These are phyloP conservation scores for Babyrousa celebensis DNA, from an alignment of 2,797 vertebrate species.

Conservation along the genomic window DNA sequence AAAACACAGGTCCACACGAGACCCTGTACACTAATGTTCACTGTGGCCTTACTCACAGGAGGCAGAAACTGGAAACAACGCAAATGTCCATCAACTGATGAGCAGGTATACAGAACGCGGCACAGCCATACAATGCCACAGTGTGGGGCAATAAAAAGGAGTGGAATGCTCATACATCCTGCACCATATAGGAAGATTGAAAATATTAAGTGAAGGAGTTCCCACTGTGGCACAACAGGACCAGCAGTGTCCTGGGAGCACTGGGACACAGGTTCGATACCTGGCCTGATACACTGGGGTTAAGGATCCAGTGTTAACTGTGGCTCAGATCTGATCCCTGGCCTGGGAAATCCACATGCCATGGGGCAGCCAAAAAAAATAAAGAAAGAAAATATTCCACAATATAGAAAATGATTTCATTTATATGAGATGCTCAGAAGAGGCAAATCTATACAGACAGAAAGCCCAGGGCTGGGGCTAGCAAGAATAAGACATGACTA, in stretches of 20 bases:
- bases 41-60: not conserved
- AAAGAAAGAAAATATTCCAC: no score
- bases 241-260: no score
- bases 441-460: not conserved
- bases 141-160: not conserved
- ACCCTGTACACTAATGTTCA: not conserved
- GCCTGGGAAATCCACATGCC: no score
- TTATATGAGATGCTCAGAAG: not conserved
- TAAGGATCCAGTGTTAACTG: no score
- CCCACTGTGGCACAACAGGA: no score
- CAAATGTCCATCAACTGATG: no score
- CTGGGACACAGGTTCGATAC: no score
- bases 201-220: not conserved
- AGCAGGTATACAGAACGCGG: not conserved
- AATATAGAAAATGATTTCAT: not conserved
- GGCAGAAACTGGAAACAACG: not conserved
- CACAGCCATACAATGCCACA: fast-evolving
- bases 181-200: not conserved
- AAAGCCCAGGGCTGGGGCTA: not conserved
- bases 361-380: no score
- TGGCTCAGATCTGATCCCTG: no score
- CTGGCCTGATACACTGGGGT: no score
- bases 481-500: not conserved
- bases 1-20: not conserved
- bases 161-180: not conserved